Base-by-base conservation (phyloP, 2,113 vertebrate species). In the Myanophis thanlyinensis region DNA sequence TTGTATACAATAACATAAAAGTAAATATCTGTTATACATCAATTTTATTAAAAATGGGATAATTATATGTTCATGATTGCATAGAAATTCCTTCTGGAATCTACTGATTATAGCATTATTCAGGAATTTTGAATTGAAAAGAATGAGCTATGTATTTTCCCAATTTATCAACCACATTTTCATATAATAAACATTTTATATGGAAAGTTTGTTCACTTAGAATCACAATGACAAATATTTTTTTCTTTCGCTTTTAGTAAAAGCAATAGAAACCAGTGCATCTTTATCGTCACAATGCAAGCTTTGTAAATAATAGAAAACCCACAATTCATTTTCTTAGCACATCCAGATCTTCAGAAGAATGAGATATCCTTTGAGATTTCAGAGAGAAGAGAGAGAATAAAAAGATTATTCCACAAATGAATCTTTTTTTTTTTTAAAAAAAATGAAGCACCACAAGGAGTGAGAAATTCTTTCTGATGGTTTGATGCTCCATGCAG, bases 141-240 rank as follows among this genome's bases (percentile, higher is more conserved):
- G 94, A 95, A 93, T 54, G 93, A 88, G 91, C 91, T 92, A 93
- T 94, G 94, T 96, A 95, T 93, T 95, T 96, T 44, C 89, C 91
- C 85, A 91, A 9, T 92, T 92, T 73, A 47, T 49, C 56, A 35
- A 27, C 8, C 49, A 67, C 6, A 51, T 30, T 51, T 53, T 88
- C 22, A 54, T 48, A 5, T 22, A 85, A 13, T 47, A 25, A 22
- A 25, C 73, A 80, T 18, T 80, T 80, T 44, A 80, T 22, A 44
- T 80, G 73, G 30, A 30, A 56, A 56, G 25, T 4, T 18, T 52
- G 49, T 35, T 85, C 48, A 22, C 51, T 56, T 91, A 85, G 18
- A n/a, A 35, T 86, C 86, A 35, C 7, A 86, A 8, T 18, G 18
- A 54, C 27, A 13, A 47, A n/a, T 20, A 53, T 54, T 46, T 51